Conservation (phyloP, 2,797 vertebrate species). For the Saxicola maurus region DNA sequence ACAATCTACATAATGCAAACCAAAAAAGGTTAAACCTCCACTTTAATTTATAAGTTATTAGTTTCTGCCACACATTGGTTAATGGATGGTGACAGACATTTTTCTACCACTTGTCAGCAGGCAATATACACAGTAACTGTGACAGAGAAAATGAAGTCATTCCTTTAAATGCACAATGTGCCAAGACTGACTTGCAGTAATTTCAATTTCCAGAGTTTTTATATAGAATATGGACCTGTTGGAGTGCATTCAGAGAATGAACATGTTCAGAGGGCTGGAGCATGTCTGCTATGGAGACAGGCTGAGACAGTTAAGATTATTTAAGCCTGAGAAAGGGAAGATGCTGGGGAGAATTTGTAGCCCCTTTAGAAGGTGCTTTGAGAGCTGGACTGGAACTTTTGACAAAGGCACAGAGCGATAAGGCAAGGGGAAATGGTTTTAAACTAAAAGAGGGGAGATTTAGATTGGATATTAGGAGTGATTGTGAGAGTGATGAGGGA, state of each 20-base stretch:
- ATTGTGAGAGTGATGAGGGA: not conserved
- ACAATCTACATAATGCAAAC: not conserved
- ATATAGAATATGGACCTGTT: not conserved
- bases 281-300: not conserved
- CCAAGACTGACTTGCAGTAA: not conserved
- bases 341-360: fast-evolving
- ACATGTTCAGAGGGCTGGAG: not conserved
- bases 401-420: not conserved
- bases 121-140: not conserved
- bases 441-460: not conserved
- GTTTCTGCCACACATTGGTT: not conserved
- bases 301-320: not conserved
- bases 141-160: not conserved
- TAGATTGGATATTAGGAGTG: not conserved
- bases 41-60: not conserved
- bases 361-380: not conserved
- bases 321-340: not conserved
- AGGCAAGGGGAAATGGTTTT: not conserved
- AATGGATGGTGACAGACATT: not conserved
- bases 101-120: not conserved
- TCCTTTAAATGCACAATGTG: not conserved
- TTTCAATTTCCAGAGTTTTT: not conserved
- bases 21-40: not conserved
- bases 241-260: not conserved
- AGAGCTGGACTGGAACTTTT: not conserved